Percentiles rank a stretch among this genome's conserved stretches.
Conservation (phyloP, 2,797 vertebrate species). For the Hypotaenidia philippensis region DNA sequence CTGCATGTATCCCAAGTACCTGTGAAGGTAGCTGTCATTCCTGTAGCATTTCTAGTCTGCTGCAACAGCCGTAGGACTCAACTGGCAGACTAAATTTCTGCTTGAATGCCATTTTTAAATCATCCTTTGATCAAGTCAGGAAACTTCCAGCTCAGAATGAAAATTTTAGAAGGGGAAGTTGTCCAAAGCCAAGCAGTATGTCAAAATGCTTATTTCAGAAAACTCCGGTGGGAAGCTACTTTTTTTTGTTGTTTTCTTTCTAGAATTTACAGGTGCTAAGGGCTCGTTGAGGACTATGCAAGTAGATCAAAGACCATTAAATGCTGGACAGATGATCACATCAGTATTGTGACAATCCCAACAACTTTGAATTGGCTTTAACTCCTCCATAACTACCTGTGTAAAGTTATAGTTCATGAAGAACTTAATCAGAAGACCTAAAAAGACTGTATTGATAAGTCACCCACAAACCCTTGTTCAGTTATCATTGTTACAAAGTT, state of each 20-base stretch:
- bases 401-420: not conserved
- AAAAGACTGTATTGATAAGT: not conserved
- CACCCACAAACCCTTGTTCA: not conserved
- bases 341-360: not conserved
- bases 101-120: not conserved
- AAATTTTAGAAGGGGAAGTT: not conserved
- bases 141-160: not conserved
- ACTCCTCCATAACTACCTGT: not conserved
- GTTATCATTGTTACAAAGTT: not conserved
- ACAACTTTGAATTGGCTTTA: not conserved
- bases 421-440: not conserved
- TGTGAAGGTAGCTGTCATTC: fast-evolving
- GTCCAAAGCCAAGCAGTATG: not conserved
- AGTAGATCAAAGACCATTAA: not conserved
- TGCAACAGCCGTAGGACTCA: not conserved
- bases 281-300: not conserved
- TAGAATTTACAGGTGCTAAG: not conserved
- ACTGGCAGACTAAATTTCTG: not conserved
- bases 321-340: not conserved
- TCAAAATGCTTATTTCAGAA: not conserved
- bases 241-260: not conserved
- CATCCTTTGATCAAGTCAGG: not conserved
- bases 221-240: not conserved
- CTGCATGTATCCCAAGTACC: not conserved
- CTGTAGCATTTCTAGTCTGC: not conserved